phyloP scores from a whole-genome alignment of 2,888 invertebrate genomes.

The Junonia oenone region DNA sequence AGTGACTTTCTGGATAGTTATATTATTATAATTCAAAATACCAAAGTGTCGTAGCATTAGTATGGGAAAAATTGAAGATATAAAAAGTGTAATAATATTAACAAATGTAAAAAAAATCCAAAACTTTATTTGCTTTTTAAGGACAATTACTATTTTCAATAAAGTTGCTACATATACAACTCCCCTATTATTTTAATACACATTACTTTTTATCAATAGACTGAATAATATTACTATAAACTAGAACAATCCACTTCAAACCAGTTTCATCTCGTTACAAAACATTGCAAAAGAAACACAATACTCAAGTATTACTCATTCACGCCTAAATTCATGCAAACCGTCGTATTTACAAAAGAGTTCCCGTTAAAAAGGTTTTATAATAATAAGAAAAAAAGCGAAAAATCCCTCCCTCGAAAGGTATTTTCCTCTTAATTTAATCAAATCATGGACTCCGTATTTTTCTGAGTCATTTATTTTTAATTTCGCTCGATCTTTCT shows the following conservation, averaged over 20 bases:
- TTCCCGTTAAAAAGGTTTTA: slow-evolving; percentile 55
- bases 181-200: neutral
- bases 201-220: neutral
- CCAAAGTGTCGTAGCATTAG: no score
- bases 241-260: neutral
- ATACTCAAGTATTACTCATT: slow-evolving; percentile 49
- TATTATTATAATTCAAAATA: no score
- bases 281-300: slow-evolving; percentile 23
- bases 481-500: slow-evolving; percentile 48
- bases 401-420: slow-evolving; percentile 40
- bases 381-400: slow-evolving; percentile 49
- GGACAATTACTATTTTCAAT: no score
- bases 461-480: slow-evolving; percentile 71
- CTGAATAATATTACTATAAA: neutral
- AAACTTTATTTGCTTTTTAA: no score
- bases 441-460: slow-evolving; percentile 64
- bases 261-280: neutral
- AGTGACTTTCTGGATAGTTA: no score
- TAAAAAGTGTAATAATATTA: no score
- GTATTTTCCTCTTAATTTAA: slow-evolving; percentile 72
- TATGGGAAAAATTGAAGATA: no score
- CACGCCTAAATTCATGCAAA: slow-evolving; percentile 63
- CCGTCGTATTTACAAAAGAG: slow-evolving; percentile 62
- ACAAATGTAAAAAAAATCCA: no score
- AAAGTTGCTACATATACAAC: neutral